A percentile compares a stretch with the other conserved stretches of the same genome.
Evolutionary conservation across 2,113 vertebrate species (phyloP).

Genomic region (Grus americana): DNA sequence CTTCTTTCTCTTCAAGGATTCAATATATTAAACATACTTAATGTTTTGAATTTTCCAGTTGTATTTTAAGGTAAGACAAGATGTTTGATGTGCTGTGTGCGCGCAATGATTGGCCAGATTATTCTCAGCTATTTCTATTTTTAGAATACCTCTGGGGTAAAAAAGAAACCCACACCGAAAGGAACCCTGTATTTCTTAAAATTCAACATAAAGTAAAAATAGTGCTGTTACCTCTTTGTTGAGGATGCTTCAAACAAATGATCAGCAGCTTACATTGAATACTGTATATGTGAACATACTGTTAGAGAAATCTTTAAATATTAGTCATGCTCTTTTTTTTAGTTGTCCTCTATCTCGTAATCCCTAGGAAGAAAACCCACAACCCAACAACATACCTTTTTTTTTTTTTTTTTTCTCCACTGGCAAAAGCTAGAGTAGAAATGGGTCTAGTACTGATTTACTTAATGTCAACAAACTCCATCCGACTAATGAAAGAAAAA

Average conservation of each 20-base stretch:
- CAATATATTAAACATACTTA: neutral
- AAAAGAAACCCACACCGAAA: neutral
- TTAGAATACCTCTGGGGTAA: neutral
- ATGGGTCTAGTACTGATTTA: neutral
- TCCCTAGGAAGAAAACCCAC: neutral
- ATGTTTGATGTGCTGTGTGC: neutral
- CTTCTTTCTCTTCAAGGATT: neutral
- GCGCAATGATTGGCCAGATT: neutral
- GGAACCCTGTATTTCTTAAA: neutral
- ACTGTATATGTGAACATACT: neutral
- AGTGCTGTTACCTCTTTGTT: neutral
- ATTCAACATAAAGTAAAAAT: neutral
- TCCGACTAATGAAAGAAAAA: neutral
- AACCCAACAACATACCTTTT: too few relatives aligned
- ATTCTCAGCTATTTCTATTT: constrained; percentile 1
- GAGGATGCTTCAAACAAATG: neutral
- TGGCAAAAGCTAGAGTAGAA: neutral
- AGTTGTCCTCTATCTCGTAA: neutral
- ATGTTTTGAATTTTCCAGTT: constrained; percentile 15
- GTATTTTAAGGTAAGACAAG: neutral
- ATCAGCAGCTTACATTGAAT: neutral
- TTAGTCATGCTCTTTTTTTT: neutral
- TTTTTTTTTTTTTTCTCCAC: too few relatives aligned
- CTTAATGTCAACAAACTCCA: neutral
- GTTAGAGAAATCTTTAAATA: neutral